These are phyloP conservation scores for Erynnis tages DNA, from an alignment of 2,888 invertebrate genomes.

Conservation along the genomic window DNA sequence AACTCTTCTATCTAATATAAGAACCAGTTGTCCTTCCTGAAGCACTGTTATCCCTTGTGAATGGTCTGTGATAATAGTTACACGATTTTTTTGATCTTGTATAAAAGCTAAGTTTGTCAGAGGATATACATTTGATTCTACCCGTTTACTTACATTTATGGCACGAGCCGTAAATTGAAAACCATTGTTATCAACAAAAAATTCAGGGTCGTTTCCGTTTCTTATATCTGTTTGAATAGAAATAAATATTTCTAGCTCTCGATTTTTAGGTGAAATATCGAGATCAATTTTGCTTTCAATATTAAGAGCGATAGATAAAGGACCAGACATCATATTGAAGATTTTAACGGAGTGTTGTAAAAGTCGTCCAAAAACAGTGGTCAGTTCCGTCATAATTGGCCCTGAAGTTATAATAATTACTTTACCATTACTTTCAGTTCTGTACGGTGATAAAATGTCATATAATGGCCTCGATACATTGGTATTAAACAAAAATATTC, in stretches of 20 bases:
- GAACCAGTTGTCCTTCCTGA: constrained; percentile 93
- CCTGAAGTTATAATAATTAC: constrained; percentile 91
- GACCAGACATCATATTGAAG: constrained; percentile 85
- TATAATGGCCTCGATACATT: constrained; percentile 89
- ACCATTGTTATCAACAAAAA: constrained; percentile 95
- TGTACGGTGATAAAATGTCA: constrained; percentile 87
- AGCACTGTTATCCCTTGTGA: constrained; percentile 95
- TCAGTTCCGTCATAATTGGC: constrained; percentile 89
- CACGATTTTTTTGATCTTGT: constrained; percentile 85
- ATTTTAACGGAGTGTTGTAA: constrained; percentile 89
- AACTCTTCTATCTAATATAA: constrained; percentile 95
- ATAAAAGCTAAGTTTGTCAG: constrained; percentile 93
- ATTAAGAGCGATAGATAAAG: constrained; percentile 86
- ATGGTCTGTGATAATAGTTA: constrained; percentile 92
- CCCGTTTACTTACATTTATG: constrained; percentile 88
- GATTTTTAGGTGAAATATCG: constrained; percentile 90
- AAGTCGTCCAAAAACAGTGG: constrained; percentile 88
- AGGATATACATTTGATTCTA: constrained; percentile 98
- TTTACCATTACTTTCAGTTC: constrained; percentile 78
- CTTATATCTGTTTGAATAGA: constrained; percentile 91
- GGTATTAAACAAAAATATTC: constrained; percentile 97
- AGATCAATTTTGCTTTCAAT: constrained; percentile 92
- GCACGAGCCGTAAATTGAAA: constrained; percentile 91
- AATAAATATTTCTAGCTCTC: constrained; percentile 95
- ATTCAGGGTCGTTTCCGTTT: constrained; percentile 89